Evolutionary conservation across 2,113 vertebrate genomes (phyloP), one percentile per base, ranked within the genome.

Genomic region (Phycodurus eques): DNA sequence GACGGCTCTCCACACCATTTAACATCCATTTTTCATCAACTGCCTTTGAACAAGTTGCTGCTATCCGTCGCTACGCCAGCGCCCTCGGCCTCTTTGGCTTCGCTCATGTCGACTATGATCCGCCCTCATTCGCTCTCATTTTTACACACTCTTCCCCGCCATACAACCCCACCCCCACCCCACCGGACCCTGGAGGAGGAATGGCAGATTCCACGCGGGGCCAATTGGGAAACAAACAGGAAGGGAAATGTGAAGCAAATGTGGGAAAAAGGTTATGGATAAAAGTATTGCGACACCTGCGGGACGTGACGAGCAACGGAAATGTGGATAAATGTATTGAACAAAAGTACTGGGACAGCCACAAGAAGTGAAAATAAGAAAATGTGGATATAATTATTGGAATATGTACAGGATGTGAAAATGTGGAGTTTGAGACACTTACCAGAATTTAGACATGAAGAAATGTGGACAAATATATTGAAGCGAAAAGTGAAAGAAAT

Each of bases 11-110:
- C 65, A 79, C 80, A 80, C 83, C 70, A 57, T 39, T 67, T 65
- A 76, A 69, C 80, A 83, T 85, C 65, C 51, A 76, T 87, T 75
- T 84, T 84, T 78, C 13, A 85, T 87, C 87, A 75, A 68, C 49
- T 57, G 60, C 76, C 73, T 82, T 75, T 85, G 72, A 79, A 82
- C 81, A 65, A 49, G 73, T n/a, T 15, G 68, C 7, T 31, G 67
- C 54, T 75, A 74, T 71, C 68, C 66, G 9, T 1, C 31, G 1
- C 8, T 54, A 70, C 12, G 5, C 10, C 14, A 64, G 74, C 67
- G 59, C 67, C 0, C 35, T 33, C 17, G 35, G 70, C 75, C 75
- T 53, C 57, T 78, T 59, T 72, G 77, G 42, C 71, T 31, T 2
- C 20, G 57, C 60, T 61, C 22, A n/a, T 27, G 35, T 53, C 71